Base-by-base conservation (phyloP, 2,888 invertebrate species). In the Stenotaenia linearis region DNA sequence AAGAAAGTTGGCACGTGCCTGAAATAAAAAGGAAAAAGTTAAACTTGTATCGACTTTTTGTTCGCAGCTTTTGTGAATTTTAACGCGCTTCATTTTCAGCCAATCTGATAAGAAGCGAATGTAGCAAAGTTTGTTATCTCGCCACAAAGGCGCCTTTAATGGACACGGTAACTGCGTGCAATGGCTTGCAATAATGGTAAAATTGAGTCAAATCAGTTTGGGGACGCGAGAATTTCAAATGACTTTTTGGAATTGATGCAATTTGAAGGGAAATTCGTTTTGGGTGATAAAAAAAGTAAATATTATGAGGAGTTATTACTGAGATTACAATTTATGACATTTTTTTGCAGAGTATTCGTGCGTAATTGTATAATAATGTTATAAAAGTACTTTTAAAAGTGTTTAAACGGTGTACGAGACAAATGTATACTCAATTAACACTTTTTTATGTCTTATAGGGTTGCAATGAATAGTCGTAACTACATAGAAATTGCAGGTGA, bases 1-100 rank as follows among this genome's bases (percentile, higher is more conserved):
- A 81, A 23, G 80, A 81, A 15, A 81, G 75, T 23, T 76, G 74
- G 30, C 81, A 81, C 76, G 81, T 77, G 18, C 81, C 81, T 81
- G 30, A 23, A 79, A 45, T 37, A 25, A 12, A 6, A 75, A 21
- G n/a, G 50, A 61, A 79, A 21, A 74, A 77, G 12, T 25, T n/a
- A 75, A 18, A 74, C 5, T 32, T n/a, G n/a, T 45, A 45, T 45
- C 45, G 45, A 12, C 1, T 45, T 45, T 45, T n/a, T 18, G 0
- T n/a, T 15, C n/a, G 23, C 61, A 25, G 61, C 25, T 61, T 2
- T 9, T 61, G 61, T 61, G 61, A 23, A 61, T 61, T 61, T 61
- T 61, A 61, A 61, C 25, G 23, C 25, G 28, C 12, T 61, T 61
- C 61, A 61, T 61, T 61, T 61, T 61, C 61, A 25, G 28, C 61